phyloP scores from a whole-genome alignment of 2,113 vertebrate species.

The Passer montanus region DNA sequence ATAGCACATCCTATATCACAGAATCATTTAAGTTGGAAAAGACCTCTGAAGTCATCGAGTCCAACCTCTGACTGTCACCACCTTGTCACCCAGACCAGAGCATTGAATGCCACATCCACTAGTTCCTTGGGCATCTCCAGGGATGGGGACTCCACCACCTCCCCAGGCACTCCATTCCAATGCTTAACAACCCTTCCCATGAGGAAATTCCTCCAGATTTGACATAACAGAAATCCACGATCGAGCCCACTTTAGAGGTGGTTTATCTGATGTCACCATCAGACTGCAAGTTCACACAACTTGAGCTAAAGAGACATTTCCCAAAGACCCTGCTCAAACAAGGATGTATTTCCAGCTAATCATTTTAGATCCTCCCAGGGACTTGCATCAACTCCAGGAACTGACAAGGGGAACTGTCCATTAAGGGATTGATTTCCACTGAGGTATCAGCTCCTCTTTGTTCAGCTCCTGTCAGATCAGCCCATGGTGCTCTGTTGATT shows the following conservation, averaged over 20 bases:
- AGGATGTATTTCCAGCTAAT: neutral
- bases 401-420: neutral
- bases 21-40: neutral
- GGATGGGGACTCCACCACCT: neutral
- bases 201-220: neutral
- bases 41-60: neutral
- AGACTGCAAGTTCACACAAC: neutral
- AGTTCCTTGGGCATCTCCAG: neutral
- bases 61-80: neutral
- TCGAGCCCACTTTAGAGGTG: accelerated
- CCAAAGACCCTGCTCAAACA: neutral
- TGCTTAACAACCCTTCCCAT: neutral
- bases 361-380: neutral
- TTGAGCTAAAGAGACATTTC: neutral
- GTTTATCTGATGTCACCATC: neutral
- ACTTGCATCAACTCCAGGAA: neutral
- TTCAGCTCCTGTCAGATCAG: neutral
- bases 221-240: neutral
- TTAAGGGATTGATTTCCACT: slow-evolving; percentile 19
- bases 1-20: neutral
- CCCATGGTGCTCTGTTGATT: neutral
- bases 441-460: neutral
- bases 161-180: neutral
- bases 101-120: neutral
- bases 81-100: neutral